Percentiles rank a stretch among this genome's conserved stretches.
phyloP scores from a whole-genome alignment of 2,113 vertebrate genomes.

The Mirza zaza region DNA sequence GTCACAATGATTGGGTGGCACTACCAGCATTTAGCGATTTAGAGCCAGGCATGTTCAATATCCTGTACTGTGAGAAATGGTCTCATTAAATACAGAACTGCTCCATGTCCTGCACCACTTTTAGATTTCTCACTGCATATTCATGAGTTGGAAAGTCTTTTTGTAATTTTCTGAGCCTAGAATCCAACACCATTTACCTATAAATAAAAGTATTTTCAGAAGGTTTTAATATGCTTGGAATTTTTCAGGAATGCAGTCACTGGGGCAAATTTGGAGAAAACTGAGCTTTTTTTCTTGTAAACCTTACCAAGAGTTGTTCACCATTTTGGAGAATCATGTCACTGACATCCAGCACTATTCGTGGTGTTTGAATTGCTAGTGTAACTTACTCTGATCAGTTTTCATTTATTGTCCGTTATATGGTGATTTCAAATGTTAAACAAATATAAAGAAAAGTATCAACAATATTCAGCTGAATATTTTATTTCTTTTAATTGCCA shows the following conservation, averaged over 20 bases:
- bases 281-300: background rate
- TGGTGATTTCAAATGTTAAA: conserved; percentile 28
- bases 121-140: background rate
- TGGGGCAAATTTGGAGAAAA: conserved; percentile 10
- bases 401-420: background rate
- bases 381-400: background rate
- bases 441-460: background rate
- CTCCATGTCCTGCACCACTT: background rate
- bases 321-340: background rate
- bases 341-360: background rate
- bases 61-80: background rate
- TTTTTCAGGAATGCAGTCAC: background rate
- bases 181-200: background rate
- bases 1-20: background rate
- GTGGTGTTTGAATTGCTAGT: background rate
- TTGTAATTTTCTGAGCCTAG: conserved; percentile 6
- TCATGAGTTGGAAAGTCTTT: background rate
- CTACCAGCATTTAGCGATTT: background rate
- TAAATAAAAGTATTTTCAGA: background rate
- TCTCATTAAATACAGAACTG: background rate
- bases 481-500: background rate
- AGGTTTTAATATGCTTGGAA: background rate
- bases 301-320: background rate
- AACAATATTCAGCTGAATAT: background rate
- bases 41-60: background rate